A percentile compares a stretch with the other conserved stretches of the same genome.
Conservation (phyloP, 2,113 vertebrate species). For the Phasianus colchicus region DNA sequence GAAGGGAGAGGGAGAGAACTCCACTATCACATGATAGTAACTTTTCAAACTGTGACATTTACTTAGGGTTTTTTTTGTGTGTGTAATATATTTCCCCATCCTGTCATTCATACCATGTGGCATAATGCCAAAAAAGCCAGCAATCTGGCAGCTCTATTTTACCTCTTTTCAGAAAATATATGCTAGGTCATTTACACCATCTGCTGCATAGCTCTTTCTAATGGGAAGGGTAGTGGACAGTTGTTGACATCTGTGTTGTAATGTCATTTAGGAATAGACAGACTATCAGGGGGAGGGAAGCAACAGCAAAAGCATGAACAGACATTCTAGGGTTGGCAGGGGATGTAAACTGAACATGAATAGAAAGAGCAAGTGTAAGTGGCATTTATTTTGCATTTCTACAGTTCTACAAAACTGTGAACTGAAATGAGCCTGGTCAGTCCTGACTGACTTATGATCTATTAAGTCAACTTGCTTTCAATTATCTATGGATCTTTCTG, state of each 20-base stretch:
- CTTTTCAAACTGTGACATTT: no score
- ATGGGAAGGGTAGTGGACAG: background rate
- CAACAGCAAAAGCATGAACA: background rate
- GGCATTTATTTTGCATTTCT: background rate
- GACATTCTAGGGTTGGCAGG: background rate
- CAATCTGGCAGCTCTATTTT: slow-evolving; percentile 13
- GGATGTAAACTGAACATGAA: background rate
- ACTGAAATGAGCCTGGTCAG: background rate
- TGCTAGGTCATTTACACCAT: slow-evolving; percentile 23
- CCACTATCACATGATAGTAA: no score
- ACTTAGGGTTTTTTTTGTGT: no score
- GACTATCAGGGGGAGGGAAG: background rate
- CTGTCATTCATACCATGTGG: background rate
- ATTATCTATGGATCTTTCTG: background rate
- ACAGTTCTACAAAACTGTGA: background rate
- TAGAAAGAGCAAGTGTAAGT: background rate
- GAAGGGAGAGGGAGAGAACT: no score
- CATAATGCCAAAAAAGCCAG: slow-evolving; percentile 18
- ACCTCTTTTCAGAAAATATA: slow-evolving; percentile 13
- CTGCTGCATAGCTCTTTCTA: slow-evolving; percentile 14
- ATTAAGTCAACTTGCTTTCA: background rate
- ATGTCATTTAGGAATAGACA: background rate
- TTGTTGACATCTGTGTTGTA: slow-evolving; percentile 25
- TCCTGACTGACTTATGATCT: background rate
- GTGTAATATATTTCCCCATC: background rate